These are phyloP conservation scores for Hypanus sabinus DNA, from an alignment of 2,113 vertebrate genomes.

Conservation along the genomic window DNA sequence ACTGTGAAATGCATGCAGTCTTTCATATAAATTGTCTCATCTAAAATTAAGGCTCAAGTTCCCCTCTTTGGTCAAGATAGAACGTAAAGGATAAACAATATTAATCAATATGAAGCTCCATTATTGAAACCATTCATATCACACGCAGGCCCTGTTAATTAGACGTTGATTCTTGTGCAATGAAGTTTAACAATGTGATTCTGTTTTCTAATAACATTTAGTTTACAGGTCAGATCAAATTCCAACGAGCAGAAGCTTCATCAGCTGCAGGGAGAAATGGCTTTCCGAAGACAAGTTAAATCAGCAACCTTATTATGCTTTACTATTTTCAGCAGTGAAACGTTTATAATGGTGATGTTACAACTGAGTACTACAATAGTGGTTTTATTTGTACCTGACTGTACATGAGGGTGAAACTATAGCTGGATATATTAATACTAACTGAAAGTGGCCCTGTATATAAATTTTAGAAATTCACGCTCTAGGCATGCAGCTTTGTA, in stretches of 20 bases:
- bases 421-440: background rate
- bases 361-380: background rate
- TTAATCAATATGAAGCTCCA: background rate
- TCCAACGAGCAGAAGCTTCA: background rate
- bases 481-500: too few species aligned
- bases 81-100: background rate
- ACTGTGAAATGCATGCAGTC: background rate
- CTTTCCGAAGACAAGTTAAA: background rate
- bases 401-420: background rate
- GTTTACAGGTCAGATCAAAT: background rate
- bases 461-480: too few species aligned
- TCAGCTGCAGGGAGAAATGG: background rate
- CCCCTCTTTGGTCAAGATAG: background rate
- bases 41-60: background rate
- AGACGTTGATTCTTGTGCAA: background rate
- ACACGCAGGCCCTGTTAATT: background rate
- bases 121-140: background rate
- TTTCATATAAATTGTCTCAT: slow-evolving; percentile 15
- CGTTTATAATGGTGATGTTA: background rate
- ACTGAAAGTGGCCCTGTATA: background rate
- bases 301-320: background rate
- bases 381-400: background rate
- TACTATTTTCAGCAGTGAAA: background rate
- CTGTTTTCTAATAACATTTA: background rate
- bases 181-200: background rate